Evolutionary conservation across 2,113 vertebrate genomes (phyloP).

Genomic region (Cheilinus undulatus): DNA sequence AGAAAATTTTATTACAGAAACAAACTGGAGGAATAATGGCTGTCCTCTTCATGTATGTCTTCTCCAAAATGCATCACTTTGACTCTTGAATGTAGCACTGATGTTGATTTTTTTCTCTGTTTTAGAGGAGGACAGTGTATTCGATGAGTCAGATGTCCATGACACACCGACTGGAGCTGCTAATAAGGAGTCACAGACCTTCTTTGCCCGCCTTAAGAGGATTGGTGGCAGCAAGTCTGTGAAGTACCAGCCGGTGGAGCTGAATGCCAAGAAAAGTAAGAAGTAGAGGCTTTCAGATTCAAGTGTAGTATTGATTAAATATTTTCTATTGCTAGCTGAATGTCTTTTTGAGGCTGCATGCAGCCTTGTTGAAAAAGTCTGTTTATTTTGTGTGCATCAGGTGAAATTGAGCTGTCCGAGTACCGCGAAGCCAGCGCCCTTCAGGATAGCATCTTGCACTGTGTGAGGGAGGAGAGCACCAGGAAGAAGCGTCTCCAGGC

Average conservation of each 20-base stretch:
- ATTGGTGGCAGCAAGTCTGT: slow-evolving; percentile 98
- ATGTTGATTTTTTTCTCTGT: slow-evolving; percentile 63
- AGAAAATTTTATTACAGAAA: too few species aligned
- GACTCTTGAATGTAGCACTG: not conserved
- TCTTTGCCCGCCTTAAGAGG: slow-evolving; percentile 98
- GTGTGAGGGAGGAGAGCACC: slow-evolving; percentile 94
- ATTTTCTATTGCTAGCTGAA: slow-evolving; percentile 2
- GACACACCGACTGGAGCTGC: slow-evolving; percentile 97
- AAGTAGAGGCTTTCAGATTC: slow-evolving; percentile 44
- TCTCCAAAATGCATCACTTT: not conserved
- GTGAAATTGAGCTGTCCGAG: slow-evolving; percentile 98
- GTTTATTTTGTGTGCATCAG: slow-evolving; percentile 68
- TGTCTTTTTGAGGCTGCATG: slow-evolving; percentile 20
- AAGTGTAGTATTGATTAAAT: slow-evolving; percentile 19
- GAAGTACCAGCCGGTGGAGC: slow-evolving; percentile 98
- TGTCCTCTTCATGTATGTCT: not conserved
- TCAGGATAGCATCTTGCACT: slow-evolving; percentile 95
- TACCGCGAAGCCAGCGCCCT: slow-evolving; percentile 93
- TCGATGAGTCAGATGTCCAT: slow-evolving; percentile 99
- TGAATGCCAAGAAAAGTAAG: slow-evolving; percentile 98
- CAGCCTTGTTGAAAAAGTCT: slow-evolving; percentile 1
- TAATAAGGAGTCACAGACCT: slow-evolving; percentile 98
- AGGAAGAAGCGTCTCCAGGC: slow-evolving; percentile 96
- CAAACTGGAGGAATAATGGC: not conserved
- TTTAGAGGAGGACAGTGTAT: slow-evolving; percentile 98